phyloP scores from a whole-genome alignment of 2,888 invertebrate genomes.

The Rhaphigaster nebulosa region DNA sequence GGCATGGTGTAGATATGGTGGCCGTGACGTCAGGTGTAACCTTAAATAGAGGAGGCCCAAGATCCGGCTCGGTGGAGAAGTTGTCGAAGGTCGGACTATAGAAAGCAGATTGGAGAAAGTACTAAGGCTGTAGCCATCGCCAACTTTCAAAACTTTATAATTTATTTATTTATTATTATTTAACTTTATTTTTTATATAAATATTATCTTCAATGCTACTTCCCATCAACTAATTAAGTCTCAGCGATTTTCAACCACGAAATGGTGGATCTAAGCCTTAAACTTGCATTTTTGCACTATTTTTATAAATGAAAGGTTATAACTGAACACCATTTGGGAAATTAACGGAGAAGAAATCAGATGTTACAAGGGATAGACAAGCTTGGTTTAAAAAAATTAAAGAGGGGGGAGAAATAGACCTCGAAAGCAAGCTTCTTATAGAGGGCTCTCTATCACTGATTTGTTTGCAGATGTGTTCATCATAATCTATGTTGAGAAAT shows the following conservation, averaged over 20 bases:
- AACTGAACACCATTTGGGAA: no score
- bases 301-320: no score
- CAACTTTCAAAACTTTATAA: constrained; percentile 15
- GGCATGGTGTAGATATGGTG: constrained; percentile 34
- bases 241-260: neutral
- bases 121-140: neutral
- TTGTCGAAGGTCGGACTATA: constrained; percentile 48
- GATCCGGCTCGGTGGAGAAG: constrained; percentile 53
- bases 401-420: no score
- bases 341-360: no score
- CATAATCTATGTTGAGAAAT: no score
- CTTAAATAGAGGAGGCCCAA: constrained; percentile 50
- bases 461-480: no score
- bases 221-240: neutral
- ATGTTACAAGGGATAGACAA: no score
- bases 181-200: neutral
- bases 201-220: neutral
- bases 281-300: neutral
- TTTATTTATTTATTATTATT: constrained; percentile 17
- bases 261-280: neutral
- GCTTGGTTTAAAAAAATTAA: no score
- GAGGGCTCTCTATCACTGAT: no score
- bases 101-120: constrained; percentile 49
- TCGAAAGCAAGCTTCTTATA: no score
- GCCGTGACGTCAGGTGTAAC: constrained; percentile 51